Conservation (phyloP, 2,113 vertebrate species). For the Chaetorhynchus papuensis region DNA sequence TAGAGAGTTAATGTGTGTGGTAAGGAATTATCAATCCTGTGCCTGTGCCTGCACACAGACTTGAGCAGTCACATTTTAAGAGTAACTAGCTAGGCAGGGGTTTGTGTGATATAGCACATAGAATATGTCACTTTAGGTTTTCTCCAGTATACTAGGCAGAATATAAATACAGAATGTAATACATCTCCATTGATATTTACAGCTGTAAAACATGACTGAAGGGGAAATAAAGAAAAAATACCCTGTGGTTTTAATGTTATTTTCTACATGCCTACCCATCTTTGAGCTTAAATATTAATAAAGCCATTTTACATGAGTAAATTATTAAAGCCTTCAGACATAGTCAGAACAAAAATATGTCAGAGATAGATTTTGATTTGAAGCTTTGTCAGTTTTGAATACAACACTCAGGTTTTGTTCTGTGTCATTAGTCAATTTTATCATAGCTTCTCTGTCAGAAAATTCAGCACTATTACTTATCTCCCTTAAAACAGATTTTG, state of each 20-base stretch:
- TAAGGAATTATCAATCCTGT: neutral
- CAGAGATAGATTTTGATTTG: slow-evolving; percentile 22
- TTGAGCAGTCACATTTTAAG: neutral
- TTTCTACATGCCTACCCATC: neutral
- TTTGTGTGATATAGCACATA: neutral
- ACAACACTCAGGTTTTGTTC: neutral
- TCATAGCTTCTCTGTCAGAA: neutral
- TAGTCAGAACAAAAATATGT: neutral
- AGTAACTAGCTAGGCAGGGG: neutral
- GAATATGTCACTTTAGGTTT: neutral
- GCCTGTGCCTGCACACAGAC: neutral
- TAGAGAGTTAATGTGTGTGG: neutral
- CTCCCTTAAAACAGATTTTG: neutral
- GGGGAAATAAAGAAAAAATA: neutral
- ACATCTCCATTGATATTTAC: neutral
- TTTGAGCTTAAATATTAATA: slow-evolving; percentile 39
- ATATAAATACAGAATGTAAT: neutral
- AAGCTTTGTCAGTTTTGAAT: slow-evolving; percentile 31
- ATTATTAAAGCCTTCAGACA: slow-evolving; percentile 34
- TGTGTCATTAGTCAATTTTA: slow-evolving; percentile 16
- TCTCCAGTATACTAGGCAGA: neutral
- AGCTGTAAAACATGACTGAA: neutral
- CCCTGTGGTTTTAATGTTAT: neutral
- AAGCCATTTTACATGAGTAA: neutral
- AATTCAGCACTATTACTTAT: neutral